Evolutionary conservation across 2,113 vertebrate genomes (phyloP).

Genomic region (Rhinogobius similis): DNA sequence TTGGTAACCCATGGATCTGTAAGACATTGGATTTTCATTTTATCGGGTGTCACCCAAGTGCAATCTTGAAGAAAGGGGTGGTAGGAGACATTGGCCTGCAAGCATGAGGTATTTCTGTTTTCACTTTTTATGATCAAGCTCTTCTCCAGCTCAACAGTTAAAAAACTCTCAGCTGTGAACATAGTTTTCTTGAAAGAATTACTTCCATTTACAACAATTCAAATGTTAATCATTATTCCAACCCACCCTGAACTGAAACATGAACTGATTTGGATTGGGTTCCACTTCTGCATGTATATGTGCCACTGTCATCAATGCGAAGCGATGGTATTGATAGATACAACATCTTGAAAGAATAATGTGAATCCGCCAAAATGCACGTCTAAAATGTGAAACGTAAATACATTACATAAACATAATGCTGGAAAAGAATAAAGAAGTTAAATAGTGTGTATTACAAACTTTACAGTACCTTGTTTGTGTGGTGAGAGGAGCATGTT

Average conservation of each 20-base stretch:
- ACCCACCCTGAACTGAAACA: conserved; percentile 82
- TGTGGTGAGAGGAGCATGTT: fast-evolving
- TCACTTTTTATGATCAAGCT: conserved; percentile 71
- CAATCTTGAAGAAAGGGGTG: conserved; percentile 81
- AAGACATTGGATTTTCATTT: conserved; percentile 27
- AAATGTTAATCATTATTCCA: background rate
- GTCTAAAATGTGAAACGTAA: conserved; percentile 37
- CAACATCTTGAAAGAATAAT: fast-evolving
- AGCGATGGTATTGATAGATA: conserved; percentile 60
- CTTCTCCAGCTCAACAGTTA: conserved; percentile 77
- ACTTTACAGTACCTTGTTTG: conserved; percentile 30
- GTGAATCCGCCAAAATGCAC: background rate
- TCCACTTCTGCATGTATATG: conserved; percentile 79
- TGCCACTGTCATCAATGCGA: conserved; percentile 65
- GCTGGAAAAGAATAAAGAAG: background rate
- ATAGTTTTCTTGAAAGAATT: conserved; percentile 16
- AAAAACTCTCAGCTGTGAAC: conserved; percentile 81
- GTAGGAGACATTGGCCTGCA: conserved; percentile 82
- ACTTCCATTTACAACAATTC: background rate
- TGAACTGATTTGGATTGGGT: conserved; percentile 67
- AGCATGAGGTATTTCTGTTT: conserved; percentile 72
- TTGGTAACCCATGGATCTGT: conserved; percentile 28
- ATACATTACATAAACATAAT: background rate
- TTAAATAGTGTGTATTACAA: background rate
- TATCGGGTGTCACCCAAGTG: conserved; percentile 77